Base-by-base conservation (phyloP, 2,113 vertebrate genomes). In the Proterorhinus semilunaris region DNA sequence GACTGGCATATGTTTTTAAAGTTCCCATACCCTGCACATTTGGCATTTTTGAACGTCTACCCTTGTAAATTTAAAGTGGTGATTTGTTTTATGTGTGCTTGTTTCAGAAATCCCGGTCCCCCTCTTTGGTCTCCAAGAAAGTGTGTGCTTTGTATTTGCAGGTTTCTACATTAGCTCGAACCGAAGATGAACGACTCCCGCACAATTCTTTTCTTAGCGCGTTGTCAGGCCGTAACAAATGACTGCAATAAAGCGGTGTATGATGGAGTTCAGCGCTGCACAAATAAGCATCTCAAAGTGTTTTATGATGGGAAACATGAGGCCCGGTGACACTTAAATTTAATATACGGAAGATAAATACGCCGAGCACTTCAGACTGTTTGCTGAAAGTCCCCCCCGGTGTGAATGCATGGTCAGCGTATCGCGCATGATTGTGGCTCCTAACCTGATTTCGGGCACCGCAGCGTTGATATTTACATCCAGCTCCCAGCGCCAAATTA, bases 221-320 rank as follows among this genome's bases (percentile, higher is more conserved):
- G 43, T 15, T 82, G 68, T 75, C 72, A 75, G 46, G 1, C 11
- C 46, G 13, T 75, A 75, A 75, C 68, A 72, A 82, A 78, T 61
- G 66, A 70, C 65, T 72, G 69, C 47, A 82, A 82, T 82, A 78
- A 78, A 72, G 36, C 10, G 11, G 65, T 69, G 50, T 62, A 27
- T 66, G 69, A 75, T 67, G 62, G 66, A 64, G 72, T 69, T 73
- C 58, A 67, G 48, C 58, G 52, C 57, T 67, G 57, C 47, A 36
- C 62, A 65, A 45, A 75, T 69, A 69, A 69, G 72, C 66, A 64
- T 75, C 69, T 69, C 70, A 67, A 62, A 74, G 68, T 54, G 58
- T 71, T 36, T 65, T 52, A n/a, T 62, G 61, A 51, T 65, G 7
- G 11, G 46, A 68, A 47, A 21, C 55, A 43, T 12, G 43, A 15